Evolutionary conservation across 2,888 invertebrate species (phyloP).

Genomic region (Epinotia brunnichana): DNA sequence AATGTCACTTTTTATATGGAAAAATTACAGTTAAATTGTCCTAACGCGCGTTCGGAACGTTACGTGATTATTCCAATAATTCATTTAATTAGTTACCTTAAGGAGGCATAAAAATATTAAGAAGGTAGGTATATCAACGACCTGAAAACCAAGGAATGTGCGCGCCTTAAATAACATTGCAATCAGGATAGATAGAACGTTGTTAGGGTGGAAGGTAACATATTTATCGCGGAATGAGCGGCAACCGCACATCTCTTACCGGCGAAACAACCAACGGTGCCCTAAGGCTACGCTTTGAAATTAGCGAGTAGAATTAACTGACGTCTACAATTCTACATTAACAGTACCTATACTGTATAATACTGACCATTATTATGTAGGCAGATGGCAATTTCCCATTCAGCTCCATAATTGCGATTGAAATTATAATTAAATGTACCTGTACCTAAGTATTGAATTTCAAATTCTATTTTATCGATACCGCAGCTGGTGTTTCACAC

Average conservation of each 20-base stretch:
- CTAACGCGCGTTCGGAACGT: too few species aligned
- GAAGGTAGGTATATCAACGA: not conserved
- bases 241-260: constrained; percentile 16
- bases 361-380: not conserved
- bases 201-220: constrained; percentile 23
- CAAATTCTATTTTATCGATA: not conserved
- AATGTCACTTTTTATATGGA: too few species aligned
- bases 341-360: not conserved
- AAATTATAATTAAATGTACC: too few species aligned
- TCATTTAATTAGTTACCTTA: not conserved
- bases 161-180: constrained; percentile 4
- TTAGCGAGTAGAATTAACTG: not conserved
- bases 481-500: not conserved
- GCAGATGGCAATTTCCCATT: not conserved
- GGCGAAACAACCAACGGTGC: not conserved
- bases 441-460: too few species aligned
- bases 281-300: constrained; percentile 1
- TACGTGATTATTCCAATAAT: not conserved
- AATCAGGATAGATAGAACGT: constrained; percentile 15
- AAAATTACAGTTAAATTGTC: too few species aligned
- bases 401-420: too few species aligned
- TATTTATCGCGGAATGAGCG: constrained; percentile 21
- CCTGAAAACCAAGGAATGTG: not conserved
- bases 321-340: not conserved
- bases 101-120: not conserved